Conservation (phyloP, 2,797 vertebrate species). For the Malacoctenus gilli region DNA sequence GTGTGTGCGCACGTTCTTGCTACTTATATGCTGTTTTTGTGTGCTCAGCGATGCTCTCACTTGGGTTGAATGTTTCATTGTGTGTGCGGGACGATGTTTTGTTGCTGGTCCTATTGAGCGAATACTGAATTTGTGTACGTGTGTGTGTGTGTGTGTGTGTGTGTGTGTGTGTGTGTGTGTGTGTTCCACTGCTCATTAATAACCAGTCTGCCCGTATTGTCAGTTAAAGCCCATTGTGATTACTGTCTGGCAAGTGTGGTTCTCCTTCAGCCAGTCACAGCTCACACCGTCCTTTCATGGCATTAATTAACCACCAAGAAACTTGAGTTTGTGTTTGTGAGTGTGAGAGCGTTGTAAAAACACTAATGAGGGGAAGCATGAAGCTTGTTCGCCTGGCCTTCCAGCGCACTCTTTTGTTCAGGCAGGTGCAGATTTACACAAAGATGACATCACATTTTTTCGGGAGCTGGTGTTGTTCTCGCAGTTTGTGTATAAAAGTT, state of each 20-base stretch:
- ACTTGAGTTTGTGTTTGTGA: conserved; percentile 13
- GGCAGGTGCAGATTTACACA: conserved; percentile 27
- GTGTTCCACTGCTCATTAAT: conserved; percentile 58
- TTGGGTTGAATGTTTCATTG: too few relatives aligned
- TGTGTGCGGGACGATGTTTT: too few relatives aligned
- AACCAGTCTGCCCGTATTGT: conserved; percentile 43
- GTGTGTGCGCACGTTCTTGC: conserved; percentile 5
- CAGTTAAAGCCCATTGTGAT: conserved; percentile 55
- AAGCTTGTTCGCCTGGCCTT: background rate
- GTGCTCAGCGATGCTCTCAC: too few relatives aligned
- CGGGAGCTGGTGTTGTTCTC: conserved; percentile 19
- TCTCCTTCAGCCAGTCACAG: conserved; percentile 49
- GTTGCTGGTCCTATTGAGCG: too few relatives aligned
- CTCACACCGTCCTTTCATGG: conserved; percentile 44
- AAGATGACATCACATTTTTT: conserved; percentile 31
- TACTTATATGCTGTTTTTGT: too few relatives aligned
- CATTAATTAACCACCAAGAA: conserved; percentile 57
- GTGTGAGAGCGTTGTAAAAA: conserved; percentile 1
- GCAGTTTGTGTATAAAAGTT: background rate
- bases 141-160: conserved; percentile 5
- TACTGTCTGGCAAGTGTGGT: conserved; percentile 22
- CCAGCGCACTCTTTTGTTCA: conserved; percentile 19
- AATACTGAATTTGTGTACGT: too few relatives aligned
- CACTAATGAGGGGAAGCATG: background rate
- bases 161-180: background rate